Conservation (phyloP, 1,140 invertebrate species). For the Homalodisca vitripennis region DNA sequence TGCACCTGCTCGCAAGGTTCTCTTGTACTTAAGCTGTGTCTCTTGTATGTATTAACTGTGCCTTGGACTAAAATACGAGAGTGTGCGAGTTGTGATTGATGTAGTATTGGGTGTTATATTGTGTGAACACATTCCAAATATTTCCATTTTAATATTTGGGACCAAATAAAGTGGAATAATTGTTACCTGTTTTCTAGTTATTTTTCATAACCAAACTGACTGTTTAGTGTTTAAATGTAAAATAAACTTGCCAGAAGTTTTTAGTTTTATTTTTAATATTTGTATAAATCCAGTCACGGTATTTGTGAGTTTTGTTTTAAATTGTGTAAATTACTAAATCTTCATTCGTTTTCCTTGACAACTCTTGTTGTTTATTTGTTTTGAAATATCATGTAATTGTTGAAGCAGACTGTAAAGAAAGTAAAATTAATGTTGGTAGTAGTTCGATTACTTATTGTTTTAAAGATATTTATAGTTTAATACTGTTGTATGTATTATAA, state of each 20-base stretch:
- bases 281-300: neutral
- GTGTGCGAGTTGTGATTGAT: neutral
- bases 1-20: neutral
- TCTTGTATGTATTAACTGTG: slow-evolving; percentile 6
- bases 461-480: too few relatives aligned
- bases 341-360: neutral
- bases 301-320: neutral
- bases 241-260: neutral
- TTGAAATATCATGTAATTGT: too few relatives aligned
- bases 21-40: neutral
- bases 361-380: too few relatives aligned
- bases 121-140: neutral
- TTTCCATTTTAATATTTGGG: slow-evolving; percentile 18
- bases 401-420: too few relatives aligned
- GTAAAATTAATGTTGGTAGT: too few relatives aligned
- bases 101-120: neutral
- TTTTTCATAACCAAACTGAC: neutral
- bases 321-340: neutral
- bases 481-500: too few relatives aligned
- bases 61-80: neutral
- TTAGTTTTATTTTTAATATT: neutral
- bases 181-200: slow-evolving; percentile 20
- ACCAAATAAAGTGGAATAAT: neutral
- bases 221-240: neutral
- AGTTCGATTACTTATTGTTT: too few relatives aligned